Evolutionary conservation across 1,140 invertebrate species (phyloP).

Genomic region (Onthophagus taurus): DNA sequence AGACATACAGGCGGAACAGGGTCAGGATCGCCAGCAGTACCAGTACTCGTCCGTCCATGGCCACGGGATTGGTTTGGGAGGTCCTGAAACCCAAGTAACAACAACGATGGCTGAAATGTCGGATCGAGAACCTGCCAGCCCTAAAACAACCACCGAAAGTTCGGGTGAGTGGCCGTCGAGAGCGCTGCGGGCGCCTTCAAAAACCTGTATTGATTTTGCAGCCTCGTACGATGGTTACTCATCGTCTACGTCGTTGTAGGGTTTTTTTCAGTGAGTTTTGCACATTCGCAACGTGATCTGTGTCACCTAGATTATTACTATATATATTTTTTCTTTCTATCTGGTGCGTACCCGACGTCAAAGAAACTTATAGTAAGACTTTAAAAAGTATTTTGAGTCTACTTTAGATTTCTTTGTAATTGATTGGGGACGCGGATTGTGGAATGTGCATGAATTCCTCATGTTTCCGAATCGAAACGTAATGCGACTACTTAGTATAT

Average conservation of each 20-base stretch:
- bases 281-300: too few relatives aligned
- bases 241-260: conserved; percentile 50
- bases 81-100: not conserved
- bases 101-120: not conserved
- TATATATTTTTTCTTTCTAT: too few relatives aligned
- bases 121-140: conserved; percentile 21
- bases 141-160: conserved; percentile 41
- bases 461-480: too few relatives aligned
- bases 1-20: conserved; percentile 37
- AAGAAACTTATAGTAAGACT: too few relatives aligned
- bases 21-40: conserved; percentile 34
- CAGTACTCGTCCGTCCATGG: conserved; percentile 3
- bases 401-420: too few relatives aligned
- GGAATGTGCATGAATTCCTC: too few relatives aligned
- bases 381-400: too few relatives aligned
- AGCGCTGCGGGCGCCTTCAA: not conserved
- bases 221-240: conserved; percentile 52
- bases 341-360: too few relatives aligned
- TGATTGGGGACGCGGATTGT: too few relatives aligned
- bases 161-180: conserved; percentile 35
- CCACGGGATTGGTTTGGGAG: not conserved
- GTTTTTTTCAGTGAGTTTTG: too few relatives aligned
- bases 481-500: too few relatives aligned
- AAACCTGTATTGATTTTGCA: conserved; percentile 28
- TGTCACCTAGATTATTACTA: too few relatives aligned